Percentiles rank a stretch among this genome's conserved stretches.
phyloP scores from a whole-genome alignment of 2,888 invertebrate species.

The Ichneumoninae sp. region DNA sequence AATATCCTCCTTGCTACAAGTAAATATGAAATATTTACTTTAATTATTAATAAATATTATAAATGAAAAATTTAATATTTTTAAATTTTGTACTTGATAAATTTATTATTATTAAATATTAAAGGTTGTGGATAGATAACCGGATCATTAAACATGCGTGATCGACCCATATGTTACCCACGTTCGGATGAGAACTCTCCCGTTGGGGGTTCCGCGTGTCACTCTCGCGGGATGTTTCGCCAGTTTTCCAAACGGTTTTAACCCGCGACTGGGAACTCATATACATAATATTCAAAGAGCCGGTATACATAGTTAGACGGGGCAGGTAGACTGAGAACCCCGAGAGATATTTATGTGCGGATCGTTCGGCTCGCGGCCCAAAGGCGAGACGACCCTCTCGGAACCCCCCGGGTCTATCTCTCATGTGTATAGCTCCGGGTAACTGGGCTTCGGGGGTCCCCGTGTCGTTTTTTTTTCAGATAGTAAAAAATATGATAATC shows the following conservation, averaged over 20 bases:
- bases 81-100: too few species aligned
- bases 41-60: too few species aligned
- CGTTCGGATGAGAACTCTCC: constrained; percentile 30
- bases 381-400: constrained; percentile 69
- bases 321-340: constrained; percentile 68
- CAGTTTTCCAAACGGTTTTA: constrained; percentile 41
- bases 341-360: constrained; percentile 78
- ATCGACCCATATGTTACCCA: constrained; percentile 75
- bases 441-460: constrained; percentile 39
- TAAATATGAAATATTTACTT: too few species aligned
- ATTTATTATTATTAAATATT: too few species aligned
- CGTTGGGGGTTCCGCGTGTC: constrained; percentile 52
- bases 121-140: constrained; percentile 68
- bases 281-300: constrained; percentile 66
- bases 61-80: too few species aligned
- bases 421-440: constrained; percentile 31
- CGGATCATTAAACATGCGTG: constrained; percentile 79
- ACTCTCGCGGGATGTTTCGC: constrained; percentile 61
- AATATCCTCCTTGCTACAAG: background rate
- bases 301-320: constrained; percentile 47
- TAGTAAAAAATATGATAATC: constrained; percentile 84
- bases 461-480: constrained; percentile 72
- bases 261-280: constrained; percentile 48
- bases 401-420: constrained; percentile 57
- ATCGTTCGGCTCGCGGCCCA: constrained; percentile 60